phyloP scores from a whole-genome alignment of 2,797 vertebrate species.

The Lemur catta region DNA sequence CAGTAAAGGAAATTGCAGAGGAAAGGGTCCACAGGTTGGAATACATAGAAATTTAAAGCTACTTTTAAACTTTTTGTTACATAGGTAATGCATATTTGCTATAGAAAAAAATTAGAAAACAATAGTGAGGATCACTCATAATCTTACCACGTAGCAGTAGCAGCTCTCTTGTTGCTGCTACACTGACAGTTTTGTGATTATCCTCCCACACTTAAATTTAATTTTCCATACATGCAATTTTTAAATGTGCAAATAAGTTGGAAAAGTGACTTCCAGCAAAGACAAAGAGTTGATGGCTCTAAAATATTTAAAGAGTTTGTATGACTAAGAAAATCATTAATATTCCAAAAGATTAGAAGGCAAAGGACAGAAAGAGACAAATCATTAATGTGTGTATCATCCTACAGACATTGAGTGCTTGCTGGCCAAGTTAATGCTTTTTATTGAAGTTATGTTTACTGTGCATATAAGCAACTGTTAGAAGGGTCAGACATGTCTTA shows the following conservation, averaged over 20 bases:
- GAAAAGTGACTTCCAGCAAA: background rate
- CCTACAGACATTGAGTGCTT: fast-evolving
- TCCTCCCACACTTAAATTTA: background rate
- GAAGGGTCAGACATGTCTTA: background rate
- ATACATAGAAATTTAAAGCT: background rate
- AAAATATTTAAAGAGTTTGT: background rate
- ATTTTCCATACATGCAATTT: background rate
- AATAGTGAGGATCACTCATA: background rate
- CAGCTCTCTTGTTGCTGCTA: background rate
- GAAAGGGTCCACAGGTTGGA: background rate
- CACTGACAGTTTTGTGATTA: background rate
- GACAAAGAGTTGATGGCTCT: background rate
- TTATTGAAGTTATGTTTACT: background rate
- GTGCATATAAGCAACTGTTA: background rate
- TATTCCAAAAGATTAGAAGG: background rate
- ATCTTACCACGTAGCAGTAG: background rate
- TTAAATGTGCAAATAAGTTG: background rate
- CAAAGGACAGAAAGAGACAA: background rate
- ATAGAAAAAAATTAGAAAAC: background rate
- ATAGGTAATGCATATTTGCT: background rate
- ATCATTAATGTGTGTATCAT: fast-evolving
- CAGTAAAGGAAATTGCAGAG: slow-evolving; percentile 7
- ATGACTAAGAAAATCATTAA: background rate
- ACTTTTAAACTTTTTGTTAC: background rate
- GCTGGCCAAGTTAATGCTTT: fast-evolving